A percentile compares a stretch with the other conserved stretches of the same genome.
Conservation (phyloP, 1,140 invertebrate species). For the Eriosoma lanigerum region DNA sequence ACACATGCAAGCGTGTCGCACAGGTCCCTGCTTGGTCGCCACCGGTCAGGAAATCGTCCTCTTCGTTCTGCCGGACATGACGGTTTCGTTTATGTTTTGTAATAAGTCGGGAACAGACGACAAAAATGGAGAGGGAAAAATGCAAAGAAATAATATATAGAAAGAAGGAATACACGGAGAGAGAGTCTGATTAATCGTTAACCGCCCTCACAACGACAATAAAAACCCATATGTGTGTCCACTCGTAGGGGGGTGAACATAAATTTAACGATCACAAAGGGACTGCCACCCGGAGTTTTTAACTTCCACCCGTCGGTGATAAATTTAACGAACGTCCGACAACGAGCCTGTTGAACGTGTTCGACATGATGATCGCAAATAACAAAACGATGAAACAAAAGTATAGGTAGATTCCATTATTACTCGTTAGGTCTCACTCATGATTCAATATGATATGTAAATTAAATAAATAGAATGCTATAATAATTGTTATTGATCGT, state of each 20-base stretch:
- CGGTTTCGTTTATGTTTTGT: no score
- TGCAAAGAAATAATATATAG: background rate
- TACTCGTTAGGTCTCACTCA: no score
- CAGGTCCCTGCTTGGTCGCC: no score
- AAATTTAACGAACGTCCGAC: background rate
- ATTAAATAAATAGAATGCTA: no score
- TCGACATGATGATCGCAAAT: no score
- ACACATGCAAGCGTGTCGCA: no score
- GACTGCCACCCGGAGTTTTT: slow-evolving; percentile 11
- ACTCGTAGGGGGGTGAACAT: slow-evolving; percentile 11
- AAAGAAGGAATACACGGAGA: background rate
- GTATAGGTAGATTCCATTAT: no score
- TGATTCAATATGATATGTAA: no score
- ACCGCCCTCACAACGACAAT: slow-evolving; percentile 33
- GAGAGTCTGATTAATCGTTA: slow-evolving; percentile 34
- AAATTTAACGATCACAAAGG: slow-evolving; percentile 39
- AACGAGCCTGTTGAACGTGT: slow-evolving; percentile 30
- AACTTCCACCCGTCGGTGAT: background rate
- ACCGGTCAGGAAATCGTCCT: slow-evolving; percentile 35
- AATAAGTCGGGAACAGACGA: background rate
- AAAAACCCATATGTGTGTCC: slow-evolving; percentile 25
- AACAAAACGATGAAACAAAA: background rate
- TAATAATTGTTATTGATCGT: no score
- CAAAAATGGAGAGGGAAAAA: background rate
- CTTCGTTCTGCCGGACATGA: slow-evolving; percentile 29